Evolutionary conservation across 2,113 vertebrate species (phyloP).

Genomic region (Drymodes brunneopygia): DNA sequence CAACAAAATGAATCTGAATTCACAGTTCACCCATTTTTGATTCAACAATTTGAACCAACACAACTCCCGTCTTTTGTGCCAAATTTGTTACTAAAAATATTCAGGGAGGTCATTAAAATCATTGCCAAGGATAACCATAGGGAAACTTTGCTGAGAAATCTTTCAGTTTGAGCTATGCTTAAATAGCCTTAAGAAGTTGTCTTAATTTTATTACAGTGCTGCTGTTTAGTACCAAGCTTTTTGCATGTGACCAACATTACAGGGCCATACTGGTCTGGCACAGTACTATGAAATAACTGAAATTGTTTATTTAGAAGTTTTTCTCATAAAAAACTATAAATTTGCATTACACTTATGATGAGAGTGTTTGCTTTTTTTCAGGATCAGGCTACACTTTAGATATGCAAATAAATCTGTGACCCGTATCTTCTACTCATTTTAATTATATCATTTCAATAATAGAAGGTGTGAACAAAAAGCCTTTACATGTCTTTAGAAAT

Average conservation of each 20-base stretch:
- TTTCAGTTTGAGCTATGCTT: not conserved
- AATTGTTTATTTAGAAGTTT: not conserved
- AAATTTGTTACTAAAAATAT: not conserved
- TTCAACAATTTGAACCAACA: not conserved
- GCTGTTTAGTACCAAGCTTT: not conserved
- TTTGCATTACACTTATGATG: not conserved
- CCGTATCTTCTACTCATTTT: not conserved
- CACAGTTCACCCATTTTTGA: not conserved
- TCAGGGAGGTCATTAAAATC: not conserved
- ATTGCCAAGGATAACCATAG: not conserved
- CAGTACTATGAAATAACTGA: not conserved
- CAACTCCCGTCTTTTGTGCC: not conserved
- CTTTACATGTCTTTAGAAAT: not conserved
- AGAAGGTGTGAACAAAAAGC: not conserved
- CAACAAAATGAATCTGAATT: not conserved
- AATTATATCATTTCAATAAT: not conserved
- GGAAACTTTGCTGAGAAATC: not conserved
- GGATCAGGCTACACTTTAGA: not conserved
- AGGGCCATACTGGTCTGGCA: not conserved
- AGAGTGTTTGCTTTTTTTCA: not conserved
- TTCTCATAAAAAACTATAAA: not conserved
- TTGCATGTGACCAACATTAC: not conserved
- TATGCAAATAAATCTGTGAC: not conserved
- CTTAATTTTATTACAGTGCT: not conserved
- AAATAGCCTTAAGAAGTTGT: not conserved